Evolutionary conservation across 2,113 vertebrate species (phyloP).

Genomic region (Cheilinus undulatus): DNA sequence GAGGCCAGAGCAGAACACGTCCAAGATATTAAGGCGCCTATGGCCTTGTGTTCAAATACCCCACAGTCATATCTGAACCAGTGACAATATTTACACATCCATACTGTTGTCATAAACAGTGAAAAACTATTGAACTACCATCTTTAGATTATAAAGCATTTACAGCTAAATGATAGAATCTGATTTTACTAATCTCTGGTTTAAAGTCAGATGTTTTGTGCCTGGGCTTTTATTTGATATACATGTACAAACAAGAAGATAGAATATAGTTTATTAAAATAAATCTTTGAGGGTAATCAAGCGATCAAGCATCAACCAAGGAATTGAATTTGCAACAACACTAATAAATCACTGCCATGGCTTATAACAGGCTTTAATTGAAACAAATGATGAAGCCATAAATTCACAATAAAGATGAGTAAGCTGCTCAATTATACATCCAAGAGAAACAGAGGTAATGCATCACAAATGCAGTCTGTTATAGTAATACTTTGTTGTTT

Average conservation of each 20-base stretch:
- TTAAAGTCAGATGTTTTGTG: background rate
- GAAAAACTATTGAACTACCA: background rate
- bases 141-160: too few relatives aligned
- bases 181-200: too few relatives aligned
- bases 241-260: background rate
- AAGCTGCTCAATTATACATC: conserved; percentile 30
- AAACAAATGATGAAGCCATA: conserved; percentile 48
- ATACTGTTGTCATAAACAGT: background rate
- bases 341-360: conserved; percentile 31
- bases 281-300: conserved; percentile 22
- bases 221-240: background rate
- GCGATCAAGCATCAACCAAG: conserved; percentile 15
- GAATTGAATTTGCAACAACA: conserved; percentile 21
- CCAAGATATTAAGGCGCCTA: too few relatives aligned
- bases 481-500: conserved; percentile 38
- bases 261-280: background rate
- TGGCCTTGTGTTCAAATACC: background rate
- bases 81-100: too few relatives aligned
- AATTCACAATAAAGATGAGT: conserved; percentile 37
- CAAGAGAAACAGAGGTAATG: conserved; percentile 36
- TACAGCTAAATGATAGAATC: too few relatives aligned
- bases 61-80: too few relatives aligned
- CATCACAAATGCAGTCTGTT: conserved; percentile 34
- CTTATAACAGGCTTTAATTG: conserved; percentile 29
- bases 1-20: too few relatives aligned